These are phyloP conservation scores for Diaphora mendica DNA, from an alignment of 2,888 invertebrate species.

Conservation along the genomic window DNA sequence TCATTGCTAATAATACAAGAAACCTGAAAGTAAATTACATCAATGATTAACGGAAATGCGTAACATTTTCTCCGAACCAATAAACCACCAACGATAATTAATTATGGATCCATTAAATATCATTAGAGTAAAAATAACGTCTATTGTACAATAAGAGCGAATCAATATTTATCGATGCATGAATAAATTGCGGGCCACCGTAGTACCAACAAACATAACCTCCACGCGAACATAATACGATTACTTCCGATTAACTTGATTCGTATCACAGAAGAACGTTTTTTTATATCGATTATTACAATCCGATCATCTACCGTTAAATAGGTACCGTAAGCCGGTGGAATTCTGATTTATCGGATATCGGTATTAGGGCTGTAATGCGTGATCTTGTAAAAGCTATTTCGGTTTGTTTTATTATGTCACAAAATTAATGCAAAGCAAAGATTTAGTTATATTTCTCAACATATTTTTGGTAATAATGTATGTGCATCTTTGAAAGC, in stretches of 20 bases:
- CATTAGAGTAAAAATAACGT: conserved; percentile 44
- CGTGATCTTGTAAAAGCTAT: background rate
- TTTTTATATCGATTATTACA: conserved; percentile 73
- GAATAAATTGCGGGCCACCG: conserved; percentile 59
- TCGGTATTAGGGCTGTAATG: conserved; percentile 56
- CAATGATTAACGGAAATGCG: background rate
- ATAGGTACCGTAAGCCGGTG: conserved; percentile 75
- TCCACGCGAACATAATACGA: conserved; percentile 63
- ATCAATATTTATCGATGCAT: conserved; percentile 62
- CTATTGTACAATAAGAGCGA: conserved; percentile 49
- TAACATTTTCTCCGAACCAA: background rate
- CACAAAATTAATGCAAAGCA: background rate
- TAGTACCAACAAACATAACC: conserved; percentile 65
- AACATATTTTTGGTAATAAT: background rate
- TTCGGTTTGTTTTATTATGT: background rate
- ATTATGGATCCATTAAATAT: conserved; percentile 51
- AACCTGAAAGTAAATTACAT: background rate
- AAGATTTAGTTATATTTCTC: background rate
- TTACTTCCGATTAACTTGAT: conserved; percentile 76
- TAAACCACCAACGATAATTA: conserved; percentile 25
- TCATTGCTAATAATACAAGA: background rate
- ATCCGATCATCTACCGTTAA: conserved; percentile 80
- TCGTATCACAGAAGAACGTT: conserved; percentile 67
- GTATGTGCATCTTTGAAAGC: no score
- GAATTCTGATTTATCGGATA: conserved; percentile 74